Evolutionary conservation across 2,888 invertebrate species (phyloP).

Genomic region (Craniophora ligustri): DNA sequence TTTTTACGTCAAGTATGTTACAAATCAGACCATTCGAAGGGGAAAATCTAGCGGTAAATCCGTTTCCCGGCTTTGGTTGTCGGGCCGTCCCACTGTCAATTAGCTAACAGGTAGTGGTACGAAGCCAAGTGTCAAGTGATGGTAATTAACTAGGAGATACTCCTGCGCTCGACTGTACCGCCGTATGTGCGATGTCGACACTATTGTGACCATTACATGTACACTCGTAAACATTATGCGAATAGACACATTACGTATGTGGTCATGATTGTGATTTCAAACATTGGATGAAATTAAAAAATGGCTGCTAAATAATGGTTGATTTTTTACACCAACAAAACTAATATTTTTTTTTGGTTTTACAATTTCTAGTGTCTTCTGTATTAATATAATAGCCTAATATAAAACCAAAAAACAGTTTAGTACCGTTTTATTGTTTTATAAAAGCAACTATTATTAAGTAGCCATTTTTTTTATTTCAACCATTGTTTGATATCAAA

Average conservation of each 20-base stretch:
- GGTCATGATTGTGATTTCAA: background rate
- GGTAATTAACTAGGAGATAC: conserved; percentile 79
- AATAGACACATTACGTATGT: background rate
- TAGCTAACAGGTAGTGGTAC: conserved; percentile 77
- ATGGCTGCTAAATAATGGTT: no score
- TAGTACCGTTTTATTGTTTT: no score
- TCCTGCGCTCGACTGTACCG: conserved; percentile 38
- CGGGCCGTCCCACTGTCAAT: conserved; percentile 79
- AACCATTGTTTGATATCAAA: no score
- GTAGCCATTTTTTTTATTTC: no score
- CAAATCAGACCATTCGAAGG: conserved; percentile 44
- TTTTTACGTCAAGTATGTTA: conserved; percentile 39
- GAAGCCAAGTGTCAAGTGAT: conserved; percentile 81
- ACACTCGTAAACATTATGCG: conserved; percentile 8
- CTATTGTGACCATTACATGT: conserved; percentile 24
- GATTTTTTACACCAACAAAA: no score
- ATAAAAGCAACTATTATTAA: no score
- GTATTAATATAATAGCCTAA: no score
- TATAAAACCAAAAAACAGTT: no score
- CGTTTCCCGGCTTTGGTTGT: conserved; percentile 68
- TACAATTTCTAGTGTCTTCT: no score
- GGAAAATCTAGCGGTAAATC: conserved; percentile 73
- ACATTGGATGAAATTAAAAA: no score
- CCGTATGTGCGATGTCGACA: conserved; percentile 29
- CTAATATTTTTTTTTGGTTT: no score